Base-by-base conservation (phyloP, 2,888 invertebrate species). In the Netelia virgata region DNA sequence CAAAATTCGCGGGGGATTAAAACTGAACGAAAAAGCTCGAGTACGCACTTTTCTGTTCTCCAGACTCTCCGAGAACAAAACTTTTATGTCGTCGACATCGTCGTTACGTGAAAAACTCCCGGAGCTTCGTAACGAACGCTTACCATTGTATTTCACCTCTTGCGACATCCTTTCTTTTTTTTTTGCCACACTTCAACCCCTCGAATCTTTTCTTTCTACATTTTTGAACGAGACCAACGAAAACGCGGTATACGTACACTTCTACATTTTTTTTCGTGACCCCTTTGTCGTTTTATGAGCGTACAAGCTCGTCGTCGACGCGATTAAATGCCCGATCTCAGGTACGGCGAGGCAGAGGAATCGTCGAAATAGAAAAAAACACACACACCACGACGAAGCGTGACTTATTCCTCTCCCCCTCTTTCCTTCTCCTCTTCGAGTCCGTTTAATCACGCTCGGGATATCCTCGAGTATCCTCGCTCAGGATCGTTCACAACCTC, bases 251-350 rank as follows among this genome's bases (percentile, higher is more conserved):
- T 50, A 36, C 6, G 47, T 68, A 68, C 43, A 75, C 14, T 53
- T 47, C 1, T 41, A 18, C n/a, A 28, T 66, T 47, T 47, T 47
- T 11, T 47, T 47, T 47, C 47, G 47, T 47, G 47, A 47, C 47
- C 47, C 14, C 47, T 47, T 14, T 47, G 47, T n/a, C 59, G n/a
- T 18, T 47, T 61, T 61, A 23, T 61, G n/a, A n/a, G 41, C 5
- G 28, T 28, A 28, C 28, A 5, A 28, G 28, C 28, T 53, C 70
- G 28, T 82, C 10, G 5, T 16, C 36, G 53, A 53, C 66, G 77
- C 73, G 69, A 70, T 82, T 78, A 82, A 84, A 78, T 78, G 82
- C 74, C 69, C 69, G 69, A 78, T 78, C 74, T n/a, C n/a, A n/a
- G n/a, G 77, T 74, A 81, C 74, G 23, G 70, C 28, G 28, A 28